These are phyloP conservation scores for Drosophila pseudotalamancana DNA, from an alignment of 2,888 invertebrate genomes.

Conservation along the genomic window DNA sequence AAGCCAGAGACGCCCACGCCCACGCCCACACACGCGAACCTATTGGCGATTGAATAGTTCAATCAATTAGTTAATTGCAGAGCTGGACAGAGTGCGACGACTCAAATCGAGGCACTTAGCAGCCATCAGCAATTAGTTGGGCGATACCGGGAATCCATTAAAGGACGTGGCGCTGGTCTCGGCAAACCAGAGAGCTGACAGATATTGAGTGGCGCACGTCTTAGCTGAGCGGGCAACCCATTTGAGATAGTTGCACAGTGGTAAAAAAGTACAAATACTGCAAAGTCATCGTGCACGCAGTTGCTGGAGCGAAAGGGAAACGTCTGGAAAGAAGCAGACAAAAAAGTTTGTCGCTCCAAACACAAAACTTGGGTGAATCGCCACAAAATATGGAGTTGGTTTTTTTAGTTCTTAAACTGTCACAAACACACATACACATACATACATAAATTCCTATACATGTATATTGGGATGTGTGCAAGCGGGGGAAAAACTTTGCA, in stretches of 20 bases:
- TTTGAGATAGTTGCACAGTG: slow-evolving; percentile 39
- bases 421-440: slow-evolving; percentile 3
- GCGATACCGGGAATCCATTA: slow-evolving; percentile 42
- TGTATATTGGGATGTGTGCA: slow-evolving; percentile 3
- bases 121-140: slow-evolving; percentile 63
- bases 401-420: slow-evolving; percentile 43
- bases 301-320: neutral
- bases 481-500: slow-evolving; percentile 70
- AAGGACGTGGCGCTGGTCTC: slow-evolving; percentile 9
- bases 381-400: slow-evolving; percentile 70
- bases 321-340: slow-evolving; percentile 28
- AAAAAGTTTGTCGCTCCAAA: slow-evolving; percentile 60
- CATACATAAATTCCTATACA: slow-evolving; percentile 6
- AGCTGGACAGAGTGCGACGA: slow-evolving; percentile 43
- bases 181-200: slow-evolving; percentile 43
- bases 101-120: slow-evolving; percentile 74
- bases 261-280: neutral
- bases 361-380: slow-evolving; percentile 62
- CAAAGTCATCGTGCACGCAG: no score
- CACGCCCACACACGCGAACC: slow-evolving; percentile 25
- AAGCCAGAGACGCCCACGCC: slow-evolving; percentile 63
- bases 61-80: slow-evolving; percentile 76
- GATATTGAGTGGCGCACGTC: slow-evolving; percentile 28
- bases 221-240: slow-evolving; percentile 23
- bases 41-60: slow-evolving; percentile 71